These are phyloP conservation scores for Onthophagus taurus DNA, from an alignment of 1,140 invertebrate genomes.

Conservation along the genomic window DNA sequence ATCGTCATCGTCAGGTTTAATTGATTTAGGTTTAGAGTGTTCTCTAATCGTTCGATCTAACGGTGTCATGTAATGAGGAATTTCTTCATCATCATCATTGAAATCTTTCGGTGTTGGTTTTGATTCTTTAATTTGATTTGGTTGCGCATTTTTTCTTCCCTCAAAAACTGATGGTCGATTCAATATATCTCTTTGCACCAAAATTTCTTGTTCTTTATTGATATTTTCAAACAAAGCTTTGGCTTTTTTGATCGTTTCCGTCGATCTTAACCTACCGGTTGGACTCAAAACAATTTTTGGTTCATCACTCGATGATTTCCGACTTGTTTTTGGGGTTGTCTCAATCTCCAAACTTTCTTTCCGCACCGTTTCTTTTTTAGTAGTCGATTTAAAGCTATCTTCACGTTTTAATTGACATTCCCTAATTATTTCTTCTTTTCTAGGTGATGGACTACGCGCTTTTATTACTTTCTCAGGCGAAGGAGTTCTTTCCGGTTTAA, in stretches of 20 bases:
- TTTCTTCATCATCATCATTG: conserved; percentile 9
- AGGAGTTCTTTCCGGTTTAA: too few species aligned
- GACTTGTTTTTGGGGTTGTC: conserved; percentile 24
- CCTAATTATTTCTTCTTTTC: conserved; percentile 10
- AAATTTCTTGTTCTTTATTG: conserved; percentile 30
- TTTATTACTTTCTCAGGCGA: conserved; percentile 1
- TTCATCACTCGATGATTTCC: conserved; percentile 21
- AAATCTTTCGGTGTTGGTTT: conserved; percentile 6
- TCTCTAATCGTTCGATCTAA: conserved; percentile 11
- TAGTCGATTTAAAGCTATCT: background rate
- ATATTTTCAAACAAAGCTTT: conserved; percentile 55
- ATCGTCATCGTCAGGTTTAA: background rate
- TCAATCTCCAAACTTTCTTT: conserved; percentile 1
- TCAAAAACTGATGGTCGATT: conserved; percentile 40
- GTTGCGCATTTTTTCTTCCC: conserved; percentile 17
- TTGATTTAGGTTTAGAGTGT: too few species aligned
- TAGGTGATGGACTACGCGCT: conserved; percentile 7
- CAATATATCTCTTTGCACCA: conserved; percentile 40
- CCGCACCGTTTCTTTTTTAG: background rate
- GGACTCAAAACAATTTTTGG: conserved; percentile 25
- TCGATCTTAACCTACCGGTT: conserved; percentile 39
- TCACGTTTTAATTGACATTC: background rate
- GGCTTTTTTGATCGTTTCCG: conserved; percentile 52
- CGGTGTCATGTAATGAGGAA: conserved; percentile 17
- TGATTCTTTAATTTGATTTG: conserved; percentile 1